Conservation (phyloP, 2,888 invertebrate genomes). For the Caprella mutica region DNA sequence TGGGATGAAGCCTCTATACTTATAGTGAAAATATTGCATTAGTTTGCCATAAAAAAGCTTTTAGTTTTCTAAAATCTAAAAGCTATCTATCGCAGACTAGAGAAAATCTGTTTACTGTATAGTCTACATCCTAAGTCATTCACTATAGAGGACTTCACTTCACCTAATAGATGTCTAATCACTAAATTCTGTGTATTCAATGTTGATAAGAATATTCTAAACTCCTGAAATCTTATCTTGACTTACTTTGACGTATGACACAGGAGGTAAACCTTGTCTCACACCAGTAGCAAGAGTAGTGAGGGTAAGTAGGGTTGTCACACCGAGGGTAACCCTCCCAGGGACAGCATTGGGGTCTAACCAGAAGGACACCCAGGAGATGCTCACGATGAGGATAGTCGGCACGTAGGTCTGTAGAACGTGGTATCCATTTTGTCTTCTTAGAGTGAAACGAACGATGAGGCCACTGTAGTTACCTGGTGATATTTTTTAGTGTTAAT, state of each 20-base stretch:
- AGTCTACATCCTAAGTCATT: too few species aligned
- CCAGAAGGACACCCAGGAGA: slow-evolving; percentile 25
- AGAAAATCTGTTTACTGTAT: too few species aligned
- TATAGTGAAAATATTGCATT: too few species aligned
- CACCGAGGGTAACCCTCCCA: slow-evolving; percentile 10
- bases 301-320: slow-evolving; percentile 10
- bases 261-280: slow-evolving; percentile 1
- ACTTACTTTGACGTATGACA: slow-evolving; percentile 12
- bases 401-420: slow-evolving; percentile 22
- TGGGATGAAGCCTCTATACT: too few species aligned
- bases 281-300: slow-evolving; percentile 10
- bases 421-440: slow-evolving; percentile 15
- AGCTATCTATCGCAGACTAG: too few species aligned
- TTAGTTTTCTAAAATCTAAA: too few species aligned
- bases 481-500: neutral
- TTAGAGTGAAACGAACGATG: slow-evolving; percentile 2
- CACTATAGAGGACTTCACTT: too few species aligned
- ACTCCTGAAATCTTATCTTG: too few species aligned
- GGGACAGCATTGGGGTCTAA: slow-evolving; percentile 18
- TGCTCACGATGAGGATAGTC: slow-evolving; percentile 16
- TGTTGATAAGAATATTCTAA: too few species aligned
- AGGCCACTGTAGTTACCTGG: slow-evolving; percentile 19
- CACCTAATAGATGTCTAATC: too few species aligned
- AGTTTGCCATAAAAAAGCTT: too few species aligned
- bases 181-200: too few species aligned